These are phyloP conservation scores for Erebia epiphron DNA, from an alignment of 2,888 invertebrate genomes.

Conservation along the genomic window DNA sequence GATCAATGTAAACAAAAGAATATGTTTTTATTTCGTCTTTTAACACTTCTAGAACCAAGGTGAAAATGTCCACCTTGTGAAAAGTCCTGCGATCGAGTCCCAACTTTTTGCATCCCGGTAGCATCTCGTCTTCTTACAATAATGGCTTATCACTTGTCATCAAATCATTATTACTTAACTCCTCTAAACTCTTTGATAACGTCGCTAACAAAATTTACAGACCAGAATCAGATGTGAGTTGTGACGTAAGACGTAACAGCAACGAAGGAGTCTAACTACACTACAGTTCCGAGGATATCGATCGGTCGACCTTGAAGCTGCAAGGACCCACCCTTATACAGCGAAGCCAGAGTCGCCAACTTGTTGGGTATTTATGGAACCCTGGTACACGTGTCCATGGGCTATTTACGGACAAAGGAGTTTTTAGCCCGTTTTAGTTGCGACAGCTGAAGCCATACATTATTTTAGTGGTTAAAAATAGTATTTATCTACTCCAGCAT, in stretches of 20 bases:
- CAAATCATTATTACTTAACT: no score
- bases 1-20: neutral
- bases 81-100: no score
- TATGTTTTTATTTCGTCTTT: neutral
- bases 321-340: conserved; percentile 43
- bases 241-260: conserved; percentile 42
- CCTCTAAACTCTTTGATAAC: neutral
- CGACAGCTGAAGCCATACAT: neutral
- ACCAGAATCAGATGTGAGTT: no score
- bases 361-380: conserved; percentile 31
- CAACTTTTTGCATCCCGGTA: no score
- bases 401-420: conserved; percentile 14
- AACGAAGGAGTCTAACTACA: conserved; percentile 31
- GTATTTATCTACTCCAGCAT: no score
- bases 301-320: conserved; percentile 47
- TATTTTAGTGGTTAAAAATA: neutral
- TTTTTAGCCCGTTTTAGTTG: neutral
- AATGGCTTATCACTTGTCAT: no score
- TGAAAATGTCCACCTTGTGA: no score
- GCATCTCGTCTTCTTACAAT: no score
- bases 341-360: conserved; percentile 36
- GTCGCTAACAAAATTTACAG: neutral
- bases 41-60: neutral
- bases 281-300: conserved; percentile 43
- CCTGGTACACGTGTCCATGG: conserved; percentile 30